Conservation (phyloP, 2,888 invertebrate genomes). For the Sturmia bella region DNA sequence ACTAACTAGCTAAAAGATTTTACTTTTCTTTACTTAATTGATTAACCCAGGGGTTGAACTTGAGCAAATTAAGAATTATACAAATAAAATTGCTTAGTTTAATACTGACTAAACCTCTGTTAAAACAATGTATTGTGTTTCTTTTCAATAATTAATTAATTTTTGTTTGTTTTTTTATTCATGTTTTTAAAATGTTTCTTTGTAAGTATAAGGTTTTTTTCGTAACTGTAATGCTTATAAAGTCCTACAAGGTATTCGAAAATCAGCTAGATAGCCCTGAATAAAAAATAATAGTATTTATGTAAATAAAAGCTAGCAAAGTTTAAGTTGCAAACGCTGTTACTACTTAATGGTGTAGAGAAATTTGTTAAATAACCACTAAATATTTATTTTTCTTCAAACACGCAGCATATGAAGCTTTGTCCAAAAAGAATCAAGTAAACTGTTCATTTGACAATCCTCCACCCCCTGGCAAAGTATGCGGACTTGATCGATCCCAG, state of each 20-base stretch:
- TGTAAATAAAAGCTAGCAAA: constrained; percentile 2
- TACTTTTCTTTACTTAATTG: too few species aligned
- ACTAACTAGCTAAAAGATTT: too few species aligned
- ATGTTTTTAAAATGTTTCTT: constrained; percentile 29
- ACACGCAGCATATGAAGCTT: constrained; percentile 79
- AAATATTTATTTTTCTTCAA: constrained; percentile 33
- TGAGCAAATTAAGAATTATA: too few species aligned
- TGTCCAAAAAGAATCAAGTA: constrained; percentile 85
- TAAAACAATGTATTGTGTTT: neutral
- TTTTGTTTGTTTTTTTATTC: constrained; percentile 23
- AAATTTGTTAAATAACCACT: neutral
- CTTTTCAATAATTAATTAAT: constrained; percentile 35
- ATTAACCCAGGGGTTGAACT: too few species aligned
- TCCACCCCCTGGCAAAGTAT: constrained; percentile 88
- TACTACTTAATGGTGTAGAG: too few species aligned
- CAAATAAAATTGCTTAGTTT: too few species aligned
- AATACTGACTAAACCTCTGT: neutral
- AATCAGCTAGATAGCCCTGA: constrained; percentile 39
- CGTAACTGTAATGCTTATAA: neutral
- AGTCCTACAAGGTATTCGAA: neutral
- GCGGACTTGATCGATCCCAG: constrained; percentile 88
- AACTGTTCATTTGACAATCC: constrained; percentile 86
- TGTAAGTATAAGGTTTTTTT: constrained; percentile 60
- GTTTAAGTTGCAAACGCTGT: too few species aligned
- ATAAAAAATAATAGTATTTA: neutral